Percentiles rank a stretch among this genome's conserved stretches.
phyloP scores from a whole-genome alignment of 2,888 invertebrate species.

The Trichacis sp. region DNA sequence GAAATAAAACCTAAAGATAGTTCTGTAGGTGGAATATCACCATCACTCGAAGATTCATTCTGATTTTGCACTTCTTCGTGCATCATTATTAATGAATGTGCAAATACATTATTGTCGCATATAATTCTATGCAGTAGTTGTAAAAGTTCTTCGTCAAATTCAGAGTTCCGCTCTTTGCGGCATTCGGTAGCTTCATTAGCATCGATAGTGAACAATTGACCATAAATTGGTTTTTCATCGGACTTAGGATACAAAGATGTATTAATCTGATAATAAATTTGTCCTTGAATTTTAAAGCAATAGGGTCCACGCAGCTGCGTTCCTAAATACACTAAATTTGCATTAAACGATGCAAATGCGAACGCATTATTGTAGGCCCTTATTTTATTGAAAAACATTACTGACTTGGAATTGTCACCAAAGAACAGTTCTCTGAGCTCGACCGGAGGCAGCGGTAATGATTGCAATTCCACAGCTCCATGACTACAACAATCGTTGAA shows the following conservation, averaged over 20 bases:
- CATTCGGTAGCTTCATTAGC: conserved; percentile 20
- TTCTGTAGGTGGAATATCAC: background rate
- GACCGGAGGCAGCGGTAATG: conserved; percentile 7
- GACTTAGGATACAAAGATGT: background rate
- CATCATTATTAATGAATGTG: conserved; percentile 31
- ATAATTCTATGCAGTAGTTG: conserved; percentile 8
- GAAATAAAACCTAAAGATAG: conserved; percentile 22
- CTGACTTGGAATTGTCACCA: conserved; percentile 4
- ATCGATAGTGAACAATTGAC: conserved; percentile 21
- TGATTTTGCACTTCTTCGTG: conserved; percentile 28
- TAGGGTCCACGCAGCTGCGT: conserved; percentile 11
- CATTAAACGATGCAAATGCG: conserved; percentile 24
- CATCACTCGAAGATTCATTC: background rate
- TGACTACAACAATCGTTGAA: conserved; percentile 18
- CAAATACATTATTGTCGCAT: conserved; percentile 17
- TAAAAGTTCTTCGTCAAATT: conserved; percentile 13
- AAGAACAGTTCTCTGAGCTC: conserved; percentile 15
- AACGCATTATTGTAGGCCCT: conserved; percentile 20
- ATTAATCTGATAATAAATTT: no score
- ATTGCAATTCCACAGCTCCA: conserved; percentile 13
- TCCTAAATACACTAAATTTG: conserved; percentile 18
- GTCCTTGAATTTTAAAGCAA: no score
- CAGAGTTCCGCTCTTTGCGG: conserved; percentile 1
- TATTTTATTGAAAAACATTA: conserved; percentile 15
- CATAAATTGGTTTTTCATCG: conserved; percentile 8